Conservation (phyloP, 2,797 vertebrate genomes). For the Leptatherina wallacei region DNA sequence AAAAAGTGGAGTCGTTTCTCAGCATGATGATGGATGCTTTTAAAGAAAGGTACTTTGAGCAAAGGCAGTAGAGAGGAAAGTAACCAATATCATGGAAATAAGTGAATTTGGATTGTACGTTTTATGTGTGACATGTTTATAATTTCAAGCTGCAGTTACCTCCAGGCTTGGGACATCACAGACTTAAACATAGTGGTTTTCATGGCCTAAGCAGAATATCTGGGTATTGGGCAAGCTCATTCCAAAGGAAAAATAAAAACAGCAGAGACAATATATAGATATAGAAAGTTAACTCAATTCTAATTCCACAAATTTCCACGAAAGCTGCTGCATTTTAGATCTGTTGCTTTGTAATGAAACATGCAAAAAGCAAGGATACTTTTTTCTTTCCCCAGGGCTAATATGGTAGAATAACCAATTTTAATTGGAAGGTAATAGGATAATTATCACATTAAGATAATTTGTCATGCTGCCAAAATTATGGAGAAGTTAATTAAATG, state of each 20-base stretch:
- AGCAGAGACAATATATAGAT: not conserved
- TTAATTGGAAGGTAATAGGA: conserved; percentile 50
- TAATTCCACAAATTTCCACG: conserved; percentile 6
- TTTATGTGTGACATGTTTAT: conserved; percentile 54
- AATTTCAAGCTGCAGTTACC: conserved; percentile 36
- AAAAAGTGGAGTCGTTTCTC: conserved; percentile 71
- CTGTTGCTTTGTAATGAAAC: conserved; percentile 27
- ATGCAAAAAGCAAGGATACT: conserved; percentile 40
- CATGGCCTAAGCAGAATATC: conserved; percentile 25
- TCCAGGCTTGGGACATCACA: conserved; percentile 31
- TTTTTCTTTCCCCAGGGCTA: conserved; percentile 27
- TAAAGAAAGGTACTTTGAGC: conserved; percentile 61
- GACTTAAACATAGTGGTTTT: conserved; percentile 21
- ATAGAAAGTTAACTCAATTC: not conserved
- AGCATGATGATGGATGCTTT: conserved; percentile 75
- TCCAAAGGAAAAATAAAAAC: conserved; percentile 21
- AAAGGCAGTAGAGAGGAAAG: conserved; percentile 34
- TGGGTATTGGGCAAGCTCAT: conserved; percentile 20
- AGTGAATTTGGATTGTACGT: conserved; percentile 56
- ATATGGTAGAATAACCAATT: conserved; percentile 34
- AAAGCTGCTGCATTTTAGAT: conserved; percentile 19
- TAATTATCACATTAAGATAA: conserved; percentile 54
- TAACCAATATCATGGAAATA: conserved; percentile 60
- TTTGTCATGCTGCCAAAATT: conserved; percentile 60
- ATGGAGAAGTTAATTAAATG: conserved; percentile 62